Percentiles rank a stretch among this genome's conserved stretches.
These are phyloP conservation scores for Leptopilina syphax DNA, from an alignment of 2,888 invertebrate genomes.

Conservation along the genomic window DNA sequence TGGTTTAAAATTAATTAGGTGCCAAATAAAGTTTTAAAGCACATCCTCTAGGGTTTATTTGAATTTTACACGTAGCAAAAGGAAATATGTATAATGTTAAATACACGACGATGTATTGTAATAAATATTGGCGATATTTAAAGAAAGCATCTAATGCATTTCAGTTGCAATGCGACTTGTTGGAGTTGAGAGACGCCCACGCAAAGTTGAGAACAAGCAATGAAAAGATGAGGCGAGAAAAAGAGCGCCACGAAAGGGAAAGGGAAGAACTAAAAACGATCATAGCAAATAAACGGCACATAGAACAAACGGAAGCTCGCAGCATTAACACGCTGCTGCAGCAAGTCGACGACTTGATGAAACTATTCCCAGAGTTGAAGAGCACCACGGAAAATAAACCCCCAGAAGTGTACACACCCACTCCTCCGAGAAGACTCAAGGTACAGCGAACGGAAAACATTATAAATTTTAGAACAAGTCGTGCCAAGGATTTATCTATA, in stretches of 20 bases:
- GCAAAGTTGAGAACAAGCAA: constrained; percentile 94
- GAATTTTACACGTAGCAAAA: too few species aligned
- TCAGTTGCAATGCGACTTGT: constrained; percentile 89
- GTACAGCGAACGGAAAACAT: constrained; percentile 69
- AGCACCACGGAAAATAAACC: constrained; percentile 76
- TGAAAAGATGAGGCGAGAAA: constrained; percentile 92
- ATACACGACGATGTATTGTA: neutral
- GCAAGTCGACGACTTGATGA: constrained; percentile 88
- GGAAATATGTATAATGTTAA: neutral
- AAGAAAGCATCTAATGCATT: constrained; percentile 19
- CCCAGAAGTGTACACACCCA: constrained; percentile 81
- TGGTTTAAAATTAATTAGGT: too few species aligned
- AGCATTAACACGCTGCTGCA: constrained; percentile 86
- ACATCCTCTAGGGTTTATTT: too few species aligned
- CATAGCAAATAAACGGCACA: constrained; percentile 77
- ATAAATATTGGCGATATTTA: constrained; percentile 23
- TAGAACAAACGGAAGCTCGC: constrained; percentile 84
- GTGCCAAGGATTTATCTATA: constrained; percentile 25
- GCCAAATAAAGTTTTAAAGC: too few species aligned
- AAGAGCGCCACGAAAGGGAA: constrained; percentile 90
- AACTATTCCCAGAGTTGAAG: constrained; percentile 85
- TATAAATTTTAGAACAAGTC: constrained; percentile 43
- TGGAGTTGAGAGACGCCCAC: constrained; percentile 93
- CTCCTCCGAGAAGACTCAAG: constrained; percentile 84
- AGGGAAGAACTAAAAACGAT: constrained; percentile 80